Conservation (phyloP, 53 echinoderm and acorn worm species). For the Echinometra lucunter region DNA sequence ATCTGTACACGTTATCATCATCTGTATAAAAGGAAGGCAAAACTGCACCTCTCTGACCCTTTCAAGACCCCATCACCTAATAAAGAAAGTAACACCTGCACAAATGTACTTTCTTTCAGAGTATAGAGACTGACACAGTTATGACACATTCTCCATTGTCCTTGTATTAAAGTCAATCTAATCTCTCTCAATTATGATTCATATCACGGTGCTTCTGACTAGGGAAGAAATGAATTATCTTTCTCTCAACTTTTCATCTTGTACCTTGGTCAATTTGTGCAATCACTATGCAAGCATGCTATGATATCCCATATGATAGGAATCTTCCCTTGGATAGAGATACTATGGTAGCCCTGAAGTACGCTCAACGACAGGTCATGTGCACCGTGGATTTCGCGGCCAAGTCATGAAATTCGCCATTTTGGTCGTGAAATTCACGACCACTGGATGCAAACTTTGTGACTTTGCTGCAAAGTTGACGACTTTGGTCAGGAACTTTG, state of each 20-base stretch:
- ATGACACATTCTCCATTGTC: constrained; percentile 54
- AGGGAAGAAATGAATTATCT: background rate
- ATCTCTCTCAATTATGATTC: constrained; percentile 64
- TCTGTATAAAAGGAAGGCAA: constrained; percentile 1
- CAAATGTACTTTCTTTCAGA: constrained; percentile 16
- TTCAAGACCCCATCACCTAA: background rate
- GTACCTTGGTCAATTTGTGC: background rate
- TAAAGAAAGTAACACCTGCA: constrained; percentile 11
- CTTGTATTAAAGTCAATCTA: constrained; percentile 9
- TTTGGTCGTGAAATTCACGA: too few species aligned
- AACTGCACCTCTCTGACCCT: constrained; percentile 20
- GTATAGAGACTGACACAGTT: background rate
- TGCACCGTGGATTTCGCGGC: too few species aligned
- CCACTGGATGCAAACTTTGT: too few species aligned
- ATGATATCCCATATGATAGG: background rate
- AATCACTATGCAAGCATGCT: background rate
- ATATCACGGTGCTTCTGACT: constrained; percentile 18
- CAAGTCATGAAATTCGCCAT: too few species aligned
- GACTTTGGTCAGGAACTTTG: too few species aligned
- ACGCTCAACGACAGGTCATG: too few species aligned
- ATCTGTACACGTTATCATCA: background rate
- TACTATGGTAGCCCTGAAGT: too few species aligned
- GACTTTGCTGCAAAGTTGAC: too few species aligned
- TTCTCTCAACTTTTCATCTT: background rate
- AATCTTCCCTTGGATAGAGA: too few species aligned